Base-by-base conservation (phyloP, 1,140 invertebrate species). In the Papilio polyxenes region DNA sequence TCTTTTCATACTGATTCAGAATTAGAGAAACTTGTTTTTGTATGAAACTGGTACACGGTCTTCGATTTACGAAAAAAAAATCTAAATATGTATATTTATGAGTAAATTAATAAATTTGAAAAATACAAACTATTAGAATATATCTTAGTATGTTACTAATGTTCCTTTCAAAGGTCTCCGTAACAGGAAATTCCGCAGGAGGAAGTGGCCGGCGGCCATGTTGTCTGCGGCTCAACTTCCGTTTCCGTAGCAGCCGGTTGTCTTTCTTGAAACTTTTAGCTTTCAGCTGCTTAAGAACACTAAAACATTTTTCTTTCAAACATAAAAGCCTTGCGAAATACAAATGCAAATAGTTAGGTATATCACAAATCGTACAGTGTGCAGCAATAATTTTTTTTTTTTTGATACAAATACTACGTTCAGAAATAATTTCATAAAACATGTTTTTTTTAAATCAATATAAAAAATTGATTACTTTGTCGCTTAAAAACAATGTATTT, bases 121-220 rank as follows among this genome's bases (percentile, higher is more conserved):
- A 3, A 10, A 3, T 51, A 51, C 4, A 82, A 79, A 53, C 44
- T 23, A 75, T 82, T 80, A 49, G 40, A 72, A 84, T 49, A 76
- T 80, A 62, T 80, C 80, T 83, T 83, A 56, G 82, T 81, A 85
- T 84, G 81, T 87, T 86, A 84, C 84, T 87, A 84, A 87, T 84
- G 84, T 69, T 86, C 83, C 72, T 77, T 81, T 51, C 83, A 75
- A 80, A 81, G 72, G 75, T 81, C 72, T 62, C 80, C 69, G 82
- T 62, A 83, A 81, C 82, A 82, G 87, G 85, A 87, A 87, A 86
- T 84, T 87, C 83, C 81, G 84, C 81, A 80, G 85, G 79, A 89
- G 90, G 89, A 91, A 89, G 90, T 87, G 88, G 87, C 87, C 86
- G 89, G 87, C 90, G 85, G 90, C 89, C 90, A 92, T 92, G 89